Evolutionary conservation across 2,797 vertebrate genomes (phyloP).

Genomic region (Girardinus metallicus): DNA sequence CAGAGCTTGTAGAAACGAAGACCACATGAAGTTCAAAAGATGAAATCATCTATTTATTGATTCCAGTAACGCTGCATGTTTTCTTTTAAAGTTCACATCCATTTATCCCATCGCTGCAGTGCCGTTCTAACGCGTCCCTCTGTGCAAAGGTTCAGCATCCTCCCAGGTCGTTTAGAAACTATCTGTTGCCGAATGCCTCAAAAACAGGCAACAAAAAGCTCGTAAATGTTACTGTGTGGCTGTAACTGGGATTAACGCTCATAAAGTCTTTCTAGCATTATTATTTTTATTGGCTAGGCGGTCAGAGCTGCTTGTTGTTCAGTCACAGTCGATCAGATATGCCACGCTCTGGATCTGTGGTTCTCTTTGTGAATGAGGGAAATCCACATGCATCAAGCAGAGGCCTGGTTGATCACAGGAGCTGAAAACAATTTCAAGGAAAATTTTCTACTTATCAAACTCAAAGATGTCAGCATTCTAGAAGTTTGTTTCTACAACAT

Average conservation of each 20-base stretch:
- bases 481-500: no score
- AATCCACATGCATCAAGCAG: slow-evolving; percentile 26
- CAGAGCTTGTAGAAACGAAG: slow-evolving; percentile 5
- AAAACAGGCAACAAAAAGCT: slow-evolving; percentile 47
- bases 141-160: background rate
- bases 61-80: slow-evolving; percentile 14
- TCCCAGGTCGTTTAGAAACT: no score
- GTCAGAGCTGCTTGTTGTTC: slow-evolving; percentile 18
- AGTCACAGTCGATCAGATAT: slow-evolving; percentile 6
- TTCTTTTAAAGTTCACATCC: slow-evolving; percentile 12
- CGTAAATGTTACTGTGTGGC: slow-evolving; percentile 23
- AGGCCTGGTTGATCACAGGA: slow-evolving; percentile 21
- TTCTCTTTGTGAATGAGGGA: slow-evolving; percentile 17
- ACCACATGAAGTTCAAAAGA: slow-evolving; percentile 9
- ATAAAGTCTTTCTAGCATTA: slow-evolving; percentile 30
- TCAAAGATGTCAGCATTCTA: no score
- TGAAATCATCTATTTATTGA: slow-evolving; percentile 21
- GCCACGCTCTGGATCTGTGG: slow-evolving; percentile 14
- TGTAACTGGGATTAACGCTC: slow-evolving; percentile 17
- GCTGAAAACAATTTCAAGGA: slow-evolving; percentile 34
- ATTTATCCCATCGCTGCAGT: background rate
- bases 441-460: no score
- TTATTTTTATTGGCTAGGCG: slow-evolving; percentile 22
- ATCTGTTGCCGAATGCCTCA: slow-evolving; percentile 16
- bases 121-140: slow-evolving; percentile 4